phyloP scores from a whole-genome alignment of 2,888 invertebrate genomes.

The Hypomecis atomaria region DNA sequence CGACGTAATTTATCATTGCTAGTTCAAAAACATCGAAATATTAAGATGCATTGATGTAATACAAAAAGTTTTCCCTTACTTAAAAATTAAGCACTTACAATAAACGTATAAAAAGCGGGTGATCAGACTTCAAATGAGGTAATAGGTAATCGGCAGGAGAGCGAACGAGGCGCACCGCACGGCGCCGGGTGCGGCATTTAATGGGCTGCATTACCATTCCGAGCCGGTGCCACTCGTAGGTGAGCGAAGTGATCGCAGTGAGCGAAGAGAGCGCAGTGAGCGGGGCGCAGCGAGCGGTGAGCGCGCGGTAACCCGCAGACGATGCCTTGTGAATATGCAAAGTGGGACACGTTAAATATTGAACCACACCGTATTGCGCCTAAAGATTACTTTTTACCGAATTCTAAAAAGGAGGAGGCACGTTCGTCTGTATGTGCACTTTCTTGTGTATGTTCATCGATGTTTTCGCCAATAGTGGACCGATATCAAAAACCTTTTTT shows the following conservation, averaged over 20 bases:
- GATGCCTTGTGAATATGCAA: constrained; percentile 77
- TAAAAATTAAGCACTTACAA: neutral
- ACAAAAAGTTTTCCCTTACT: too few species aligned
- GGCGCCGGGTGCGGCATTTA: constrained; percentile 49
- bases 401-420: too few species aligned
- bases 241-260: constrained; percentile 19
- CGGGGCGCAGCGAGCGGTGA: constrained; percentile 12
- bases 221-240: constrained; percentile 65
- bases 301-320: constrained; percentile 53
- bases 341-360: constrained; percentile 70
- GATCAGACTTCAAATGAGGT: constrained; percentile 44
- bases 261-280: constrained; percentile 10
- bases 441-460: too few species aligned
- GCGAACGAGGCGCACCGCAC: constrained; percentile 47
- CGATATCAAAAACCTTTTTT: too few species aligned
- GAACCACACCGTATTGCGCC: constrained; percentile 62
- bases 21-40: too few species aligned
- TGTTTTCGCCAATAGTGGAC: too few species aligned
- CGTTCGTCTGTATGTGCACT: too few species aligned
- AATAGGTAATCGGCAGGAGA: constrained; percentile 52
- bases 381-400: constrained; percentile 59
- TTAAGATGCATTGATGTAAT: too few species aligned
- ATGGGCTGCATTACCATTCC: constrained; percentile 73
- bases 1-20: too few species aligned
- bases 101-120: constrained; percentile 27